A percentile compares a stretch with the other conserved stretches of the same genome.
Evolutionary conservation across 1,140 invertebrate genomes (phyloP).

Genomic region (Drosophila athabasca): DNA sequence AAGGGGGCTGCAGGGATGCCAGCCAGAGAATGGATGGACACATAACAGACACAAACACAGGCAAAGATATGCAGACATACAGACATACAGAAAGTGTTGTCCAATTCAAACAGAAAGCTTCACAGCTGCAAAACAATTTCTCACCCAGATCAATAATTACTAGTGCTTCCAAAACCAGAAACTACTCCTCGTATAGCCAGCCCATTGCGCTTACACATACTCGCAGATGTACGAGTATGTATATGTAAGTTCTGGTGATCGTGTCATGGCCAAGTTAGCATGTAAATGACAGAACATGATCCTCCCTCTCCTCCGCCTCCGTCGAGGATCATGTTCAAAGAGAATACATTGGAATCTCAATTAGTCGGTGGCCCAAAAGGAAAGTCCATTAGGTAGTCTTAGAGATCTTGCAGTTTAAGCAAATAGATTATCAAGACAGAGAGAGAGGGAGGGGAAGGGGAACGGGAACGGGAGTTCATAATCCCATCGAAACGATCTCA

Average conservation of each 20-base stretch:
- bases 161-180: background rate
- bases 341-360: conserved; percentile 19
- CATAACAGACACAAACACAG: too few relatives aligned
- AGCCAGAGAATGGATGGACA: too few relatives aligned
- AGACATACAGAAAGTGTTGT: conserved; percentile 9
- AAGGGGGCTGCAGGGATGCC: background rate
- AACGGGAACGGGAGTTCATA: conserved; percentile 16
- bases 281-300: conserved; percentile 34
- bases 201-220: conserved; percentile 1
- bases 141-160: conserved; percentile 4
- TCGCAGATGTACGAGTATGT: too few relatives aligned
- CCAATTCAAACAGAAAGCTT: conserved; percentile 13
- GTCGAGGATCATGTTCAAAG: background rate
- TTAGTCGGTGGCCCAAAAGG: conserved; percentile 5
- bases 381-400: conserved; percentile 15
- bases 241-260: conserved; percentile 10
- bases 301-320: background rate
- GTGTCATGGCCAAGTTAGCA: conserved; percentile 1
- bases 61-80: background rate
- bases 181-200: too few relatives aligned
- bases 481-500: conserved; percentile 70
- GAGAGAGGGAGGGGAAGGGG: too few relatives aligned
- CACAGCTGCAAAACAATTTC: conserved; percentile 14
- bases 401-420: too few relatives aligned
- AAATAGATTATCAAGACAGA: too few relatives aligned